Percentiles rank a stretch among this genome's conserved stretches.
Evolutionary conservation across 2,797 vertebrate species (phyloP).

Genomic region (Sus cebifrons): DNA sequence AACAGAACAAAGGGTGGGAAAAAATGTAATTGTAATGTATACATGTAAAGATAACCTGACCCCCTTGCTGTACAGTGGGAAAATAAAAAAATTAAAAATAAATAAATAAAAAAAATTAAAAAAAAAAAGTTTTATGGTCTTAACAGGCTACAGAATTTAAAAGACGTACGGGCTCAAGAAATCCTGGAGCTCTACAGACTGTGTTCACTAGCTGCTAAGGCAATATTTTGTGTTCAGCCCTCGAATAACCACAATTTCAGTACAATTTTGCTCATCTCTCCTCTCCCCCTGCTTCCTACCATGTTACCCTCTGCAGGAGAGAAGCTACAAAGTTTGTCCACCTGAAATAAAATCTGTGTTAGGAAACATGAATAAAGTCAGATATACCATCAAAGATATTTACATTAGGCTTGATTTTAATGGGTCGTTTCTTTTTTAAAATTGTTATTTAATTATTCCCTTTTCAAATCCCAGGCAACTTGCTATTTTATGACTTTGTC

Average conservation of each 20-base stretch:
- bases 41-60: too few species aligned
- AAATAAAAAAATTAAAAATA: too few species aligned
- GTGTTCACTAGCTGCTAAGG: neutral
- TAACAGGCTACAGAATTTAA: neutral
- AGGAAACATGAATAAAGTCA: neutral
- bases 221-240: too few species aligned
- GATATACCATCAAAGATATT: neutral
- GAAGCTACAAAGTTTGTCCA: neutral
- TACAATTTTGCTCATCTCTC: fast-evolving
- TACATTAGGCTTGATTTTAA: neutral
- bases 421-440: neutral
- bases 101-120: too few species aligned
- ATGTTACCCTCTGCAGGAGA: neutral
- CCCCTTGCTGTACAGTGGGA: too few species aligned
- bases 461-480: neutral
- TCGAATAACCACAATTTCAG: too few species aligned
- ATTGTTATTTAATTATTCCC: neutral
- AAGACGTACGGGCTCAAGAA: neutral
- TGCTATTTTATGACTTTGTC: neutral
- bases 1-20: too few species aligned
- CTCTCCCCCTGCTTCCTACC: neutral
- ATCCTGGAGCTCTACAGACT: neutral
- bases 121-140: neutral
- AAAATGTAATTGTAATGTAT: too few species aligned
- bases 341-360: neutral